Evolutionary conservation across 1,140 invertebrate species (phyloP).

Genomic region (Wiebesia pumilae): DNA sequence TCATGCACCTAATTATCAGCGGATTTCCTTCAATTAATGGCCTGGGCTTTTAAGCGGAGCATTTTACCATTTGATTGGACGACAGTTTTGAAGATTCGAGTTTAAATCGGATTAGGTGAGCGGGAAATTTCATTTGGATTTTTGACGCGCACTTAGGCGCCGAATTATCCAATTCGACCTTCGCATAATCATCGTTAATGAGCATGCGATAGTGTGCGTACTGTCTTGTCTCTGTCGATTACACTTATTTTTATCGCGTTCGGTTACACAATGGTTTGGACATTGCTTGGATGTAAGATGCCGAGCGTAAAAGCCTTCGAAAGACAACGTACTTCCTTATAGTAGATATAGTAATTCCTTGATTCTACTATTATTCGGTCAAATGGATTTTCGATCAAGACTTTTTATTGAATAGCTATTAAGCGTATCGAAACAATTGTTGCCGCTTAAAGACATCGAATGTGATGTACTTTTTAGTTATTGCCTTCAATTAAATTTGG

Average conservation of each 20-base stretch:
- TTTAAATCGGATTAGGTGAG: conserved; percentile 20
- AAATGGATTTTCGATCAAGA: conserved; percentile 34
- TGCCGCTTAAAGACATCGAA: background rate
- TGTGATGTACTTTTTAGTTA: background rate
- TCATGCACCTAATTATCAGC: conserved; percentile 48
- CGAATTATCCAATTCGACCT: background rate
- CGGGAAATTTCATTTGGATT: background rate
- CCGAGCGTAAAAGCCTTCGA: background rate
- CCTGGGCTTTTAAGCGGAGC: background rate
- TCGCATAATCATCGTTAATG: background rate
- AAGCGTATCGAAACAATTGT: conserved; percentile 9
- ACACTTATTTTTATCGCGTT: background rate
- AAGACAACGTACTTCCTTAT: conserved; percentile 8
- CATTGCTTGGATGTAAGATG: background rate
- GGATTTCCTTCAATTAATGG: conserved; percentile 41
- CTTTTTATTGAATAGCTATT: background rate
- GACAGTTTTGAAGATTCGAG: conserved; percentile 21
- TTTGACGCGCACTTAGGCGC: background rate
- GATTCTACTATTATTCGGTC: conserved; percentile 8
- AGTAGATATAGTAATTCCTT: background rate
- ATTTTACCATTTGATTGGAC: background rate
- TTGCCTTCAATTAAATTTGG: background rate
- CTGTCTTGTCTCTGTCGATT: background rate
- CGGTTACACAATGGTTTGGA: background rate
- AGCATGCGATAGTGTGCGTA: background rate